phyloP scores from a whole-genome alignment of 2,113 vertebrate species.

The Microcebus jonahi region DNA sequence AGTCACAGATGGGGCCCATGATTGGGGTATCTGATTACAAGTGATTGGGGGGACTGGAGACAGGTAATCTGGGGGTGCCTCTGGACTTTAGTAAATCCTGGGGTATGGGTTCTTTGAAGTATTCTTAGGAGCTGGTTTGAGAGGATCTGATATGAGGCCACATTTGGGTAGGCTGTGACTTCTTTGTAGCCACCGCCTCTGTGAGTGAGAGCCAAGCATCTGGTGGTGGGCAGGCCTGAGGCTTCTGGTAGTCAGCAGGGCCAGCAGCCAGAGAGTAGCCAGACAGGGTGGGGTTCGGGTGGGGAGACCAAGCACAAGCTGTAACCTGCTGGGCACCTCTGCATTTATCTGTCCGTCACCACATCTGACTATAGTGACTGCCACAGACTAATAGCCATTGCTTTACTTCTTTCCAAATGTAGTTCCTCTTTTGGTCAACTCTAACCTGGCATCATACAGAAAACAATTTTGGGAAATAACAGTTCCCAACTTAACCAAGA shows the following conservation, averaged over 20 bases:
- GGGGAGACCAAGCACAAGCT: background rate
- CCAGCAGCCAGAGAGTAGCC: too few species aligned
- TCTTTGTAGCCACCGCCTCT: too few species aligned
- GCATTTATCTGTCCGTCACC: background rate
- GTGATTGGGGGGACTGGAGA: background rate
- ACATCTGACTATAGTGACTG: background rate
- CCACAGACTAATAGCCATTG: background rate
- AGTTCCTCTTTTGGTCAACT: background rate
- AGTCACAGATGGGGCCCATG: background rate
- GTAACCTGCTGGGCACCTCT: background rate
- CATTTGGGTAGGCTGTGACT: background rate
- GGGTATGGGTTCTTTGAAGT: background rate
- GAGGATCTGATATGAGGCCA: background rate
- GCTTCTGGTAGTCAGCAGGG: background rate
- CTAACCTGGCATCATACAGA: background rate
- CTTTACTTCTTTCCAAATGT: background rate
- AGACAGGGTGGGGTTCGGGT: background rate
- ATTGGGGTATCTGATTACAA: background rate
- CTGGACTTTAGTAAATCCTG: background rate
- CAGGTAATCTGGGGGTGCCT: background rate
- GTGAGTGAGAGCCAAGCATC: too few species aligned
- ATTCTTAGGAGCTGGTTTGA: background rate
- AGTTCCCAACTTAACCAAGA: background rate
- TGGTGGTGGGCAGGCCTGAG: too few species aligned
- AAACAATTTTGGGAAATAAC: background rate